Percentiles rank a stretch among this genome's conserved stretches.
phyloP scores from a whole-genome alignment of 2,888 invertebrate genomes.

The Cataglyphis altisquamis region DNA sequence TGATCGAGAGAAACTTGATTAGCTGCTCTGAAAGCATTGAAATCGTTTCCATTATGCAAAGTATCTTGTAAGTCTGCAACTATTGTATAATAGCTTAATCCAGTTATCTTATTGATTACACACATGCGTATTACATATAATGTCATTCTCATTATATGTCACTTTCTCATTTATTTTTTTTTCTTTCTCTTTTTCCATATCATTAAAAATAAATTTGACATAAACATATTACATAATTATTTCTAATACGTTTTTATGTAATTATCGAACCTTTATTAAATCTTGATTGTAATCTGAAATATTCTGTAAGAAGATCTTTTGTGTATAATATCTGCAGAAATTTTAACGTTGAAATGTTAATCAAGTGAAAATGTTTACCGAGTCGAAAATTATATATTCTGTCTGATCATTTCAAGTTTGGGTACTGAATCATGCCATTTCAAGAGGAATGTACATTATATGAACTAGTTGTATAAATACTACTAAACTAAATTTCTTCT shows the following conservation, averaged over 20 bases:
- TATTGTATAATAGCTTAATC: not conserved
- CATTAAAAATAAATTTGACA: not conserved
- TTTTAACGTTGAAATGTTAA: not conserved
- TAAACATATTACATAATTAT: not conserved
- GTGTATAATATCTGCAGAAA: not conserved
- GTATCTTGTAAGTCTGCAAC: not conserved
- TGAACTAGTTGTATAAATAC: constrained; percentile 26
- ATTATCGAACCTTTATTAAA: not conserved
- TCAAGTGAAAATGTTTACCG: not conserved
- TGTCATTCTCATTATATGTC: not conserved
- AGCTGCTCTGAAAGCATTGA: not conserved
- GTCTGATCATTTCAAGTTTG: constrained; percentile 41
- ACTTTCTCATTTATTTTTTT: not conserved
- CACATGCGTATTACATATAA: not conserved
- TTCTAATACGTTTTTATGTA: not conserved
- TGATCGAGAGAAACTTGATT: constrained; percentile 1
- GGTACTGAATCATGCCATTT: constrained; percentile 30
- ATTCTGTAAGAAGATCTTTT: not conserved
- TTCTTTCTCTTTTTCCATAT: not conserved
- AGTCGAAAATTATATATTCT: constrained; percentile 43
- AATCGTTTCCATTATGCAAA: constrained; percentile 1
- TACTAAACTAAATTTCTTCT: constrained; percentile 7
- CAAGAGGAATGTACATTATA: not conserved
- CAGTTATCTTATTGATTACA: not conserved
- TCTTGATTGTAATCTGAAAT: not conserved